Percentiles rank a stretch among this genome's conserved stretches.
phyloP scores from a whole-genome alignment of 2,113 vertebrate species.

The Benitochromis conjunctus region DNA sequence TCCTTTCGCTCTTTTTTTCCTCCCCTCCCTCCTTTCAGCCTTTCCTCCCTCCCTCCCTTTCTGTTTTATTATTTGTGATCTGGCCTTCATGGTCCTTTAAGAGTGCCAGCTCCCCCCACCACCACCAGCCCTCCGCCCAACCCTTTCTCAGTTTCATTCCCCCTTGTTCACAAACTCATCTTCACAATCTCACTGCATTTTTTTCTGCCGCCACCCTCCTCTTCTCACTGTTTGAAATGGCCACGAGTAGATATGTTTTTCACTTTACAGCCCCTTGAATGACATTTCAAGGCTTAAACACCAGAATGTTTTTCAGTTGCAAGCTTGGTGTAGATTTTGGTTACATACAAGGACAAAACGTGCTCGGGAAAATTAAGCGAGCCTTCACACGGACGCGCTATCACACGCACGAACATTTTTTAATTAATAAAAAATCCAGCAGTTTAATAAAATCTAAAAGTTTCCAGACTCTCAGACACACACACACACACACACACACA shows the following conservation, averaged over 20 bases:
- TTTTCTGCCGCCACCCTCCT: neutral
- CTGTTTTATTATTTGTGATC: conserved; percentile 70
- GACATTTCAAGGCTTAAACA: neutral
- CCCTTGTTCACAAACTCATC: conserved; percentile 30
- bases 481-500: conserved; percentile 2
- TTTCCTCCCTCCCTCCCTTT: conserved; percentile 23
- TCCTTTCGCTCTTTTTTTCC: conserved; percentile 55
- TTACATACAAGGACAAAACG: neutral
- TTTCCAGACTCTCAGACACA: neutral
- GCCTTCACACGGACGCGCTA: neutral
- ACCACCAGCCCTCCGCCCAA: neutral
- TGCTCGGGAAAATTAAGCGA: neutral
- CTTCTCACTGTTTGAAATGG: neutral
- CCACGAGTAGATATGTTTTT: neutral
- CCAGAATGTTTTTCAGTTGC: neutral
- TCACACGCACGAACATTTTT: neutral
- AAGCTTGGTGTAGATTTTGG: neutral
- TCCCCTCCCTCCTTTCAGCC: neutral
- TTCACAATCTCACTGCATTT: conserved; percentile 14
- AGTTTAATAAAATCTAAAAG: neutral
- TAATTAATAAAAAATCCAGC: neutral
- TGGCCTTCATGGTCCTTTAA: conserved; percentile 64
- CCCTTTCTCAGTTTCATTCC: neutral
- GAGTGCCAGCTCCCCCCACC: conserved; percentile 53
- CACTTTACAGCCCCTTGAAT: neutral